phyloP scores from a whole-genome alignment of 1,140 invertebrate genomes.

The Anastrepha ludens region DNA sequence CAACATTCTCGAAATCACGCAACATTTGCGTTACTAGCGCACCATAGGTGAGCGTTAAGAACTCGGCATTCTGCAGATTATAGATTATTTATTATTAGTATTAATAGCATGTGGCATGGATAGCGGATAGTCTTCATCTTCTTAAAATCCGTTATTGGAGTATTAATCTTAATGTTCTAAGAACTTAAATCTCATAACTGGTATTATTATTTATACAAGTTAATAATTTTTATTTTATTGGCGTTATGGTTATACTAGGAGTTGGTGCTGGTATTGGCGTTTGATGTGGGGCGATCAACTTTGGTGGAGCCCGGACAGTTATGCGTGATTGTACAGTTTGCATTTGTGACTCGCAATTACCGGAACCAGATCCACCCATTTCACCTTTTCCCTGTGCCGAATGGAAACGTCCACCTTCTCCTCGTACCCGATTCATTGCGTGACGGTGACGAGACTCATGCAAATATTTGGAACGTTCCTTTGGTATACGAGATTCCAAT shows the following conservation, averaged over 20 bases:
- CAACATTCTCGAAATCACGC: slow-evolving; percentile 97
- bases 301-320: slow-evolving; percentile 64
- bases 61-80: slow-evolving; percentile 90
- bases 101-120: not conserved
- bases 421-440: slow-evolving; percentile 97
- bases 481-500: slow-evolving; percentile 95
- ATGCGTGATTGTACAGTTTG: slow-evolving; percentile 57
- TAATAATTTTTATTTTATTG: slow-evolving; percentile 64
- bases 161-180: not conserved
- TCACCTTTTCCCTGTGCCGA: slow-evolving; percentile 77
- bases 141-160: not conserved
- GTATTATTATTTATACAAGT: not conserved
- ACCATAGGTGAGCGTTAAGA: slow-evolving; percentile 98
- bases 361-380: slow-evolving; percentile 14
- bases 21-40: slow-evolving; percentile 96
- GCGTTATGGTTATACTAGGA: slow-evolving; percentile 71
- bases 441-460: slow-evolving; percentile 98
- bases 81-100: not conserved
- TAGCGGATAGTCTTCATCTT: slow-evolving; percentile 22
- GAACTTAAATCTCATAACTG: not conserved
- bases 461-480: slow-evolving; percentile 98
- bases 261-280: slow-evolving; percentile 55
- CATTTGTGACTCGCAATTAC: not conserved
- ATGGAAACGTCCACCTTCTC: slow-evolving; percentile 97
- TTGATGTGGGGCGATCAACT: slow-evolving; percentile 72